Base-by-base conservation (phyloP, 2,113 vertebrate genomes). In the Catharus fuscescens region DNA sequence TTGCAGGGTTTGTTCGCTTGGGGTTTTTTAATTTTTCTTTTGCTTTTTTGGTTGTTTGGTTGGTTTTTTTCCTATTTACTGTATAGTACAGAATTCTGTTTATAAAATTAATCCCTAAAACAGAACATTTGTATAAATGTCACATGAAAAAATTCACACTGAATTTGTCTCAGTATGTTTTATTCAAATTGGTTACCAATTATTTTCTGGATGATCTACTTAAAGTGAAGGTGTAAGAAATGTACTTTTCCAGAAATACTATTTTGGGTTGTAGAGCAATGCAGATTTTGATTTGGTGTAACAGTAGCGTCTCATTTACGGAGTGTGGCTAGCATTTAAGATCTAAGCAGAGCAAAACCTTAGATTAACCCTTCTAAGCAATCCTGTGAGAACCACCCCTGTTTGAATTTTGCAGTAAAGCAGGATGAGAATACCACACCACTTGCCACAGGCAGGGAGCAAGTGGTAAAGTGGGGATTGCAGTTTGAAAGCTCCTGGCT, bases 161-260 rank as follows among this genome's bases (percentile, higher is more conserved):
- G 48, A 71, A 72, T 70, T 91, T 81, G 6, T 90, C 71, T 88
- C 29, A 1, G n/a, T 50, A 8, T 54, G 50, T 62, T 91, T 87
- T 78, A 32, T 78, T 87, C 38, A 65, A 86, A 52, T 82, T 2
- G 19, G 82, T 95, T 73, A 66, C n/a, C 52, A 56, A 50, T 73
- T 82, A 44, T 93, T 92, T 91, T 77, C 67, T 92, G 74, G 71
- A 62, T 92, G 31, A 71, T 88, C 64, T 91, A 38, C 61, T 82
- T 69, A 29, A 21, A 85, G 17, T 1, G 2, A 57, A 92, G 62
- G 82, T 82, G 81, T 82, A 45, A 86, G 62, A 90, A 72, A n/a
- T 16, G 5, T 24, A 20, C 12, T 65, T 56, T 48, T 66, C 23
- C 28, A 70, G 54, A 88, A 95, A 29, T n/a, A n/a, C 16, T 59